Base-by-base conservation (phyloP, 2,113 vertebrate genomes). In the Hemicordylus capensis region DNA sequence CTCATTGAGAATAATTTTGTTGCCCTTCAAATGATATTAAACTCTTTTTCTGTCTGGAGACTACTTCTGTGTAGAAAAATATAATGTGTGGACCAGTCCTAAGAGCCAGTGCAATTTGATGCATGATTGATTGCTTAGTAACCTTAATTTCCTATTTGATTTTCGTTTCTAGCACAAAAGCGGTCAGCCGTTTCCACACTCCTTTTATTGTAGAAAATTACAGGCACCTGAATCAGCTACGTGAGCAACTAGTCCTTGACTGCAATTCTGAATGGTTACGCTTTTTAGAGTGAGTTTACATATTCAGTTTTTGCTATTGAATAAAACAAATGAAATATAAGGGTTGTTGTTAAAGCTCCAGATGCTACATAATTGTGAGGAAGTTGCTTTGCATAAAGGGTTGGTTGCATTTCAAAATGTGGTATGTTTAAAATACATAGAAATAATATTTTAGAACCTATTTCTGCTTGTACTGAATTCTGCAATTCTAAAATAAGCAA, bases 131-230 rank as follows among this genome's bases (percentile, higher is more conserved):
- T 93, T 95, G 90, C 93, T 90, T 89, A 89, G 88, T 95, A 93
- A 95, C 93, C 93, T 94, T 95, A 92, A 87, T 95, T 92, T 94
- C 81, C 76, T 94, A 9, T 90, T 91, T 93, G 64, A 74, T 87
- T 90, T 91, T 75, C 39, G 44, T 42, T 92, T 85, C 82, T 92
- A 99, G 99, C 90, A 99, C 98, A 88, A 99, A 98, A 90, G 91
- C 97, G 44, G 97, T 99, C 88, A 95, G 97, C 92, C 98, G 98
- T 92, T 99, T 98, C 96, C 98, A 99, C 92, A 95, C 98, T 88
- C 98, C 98, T 31, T 97, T 98, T 89, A 88, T 99, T 85, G 97
- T 96, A 34, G 97, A 98, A 90, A 96, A 95, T 93, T 97, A 97
- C 93, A 93, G 95, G 85, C 95, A 89, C 85, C 97, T 99, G 94